Conservation (phyloP, 2,797 vertebrate species). For the Leucoraja ocellata region DNA sequence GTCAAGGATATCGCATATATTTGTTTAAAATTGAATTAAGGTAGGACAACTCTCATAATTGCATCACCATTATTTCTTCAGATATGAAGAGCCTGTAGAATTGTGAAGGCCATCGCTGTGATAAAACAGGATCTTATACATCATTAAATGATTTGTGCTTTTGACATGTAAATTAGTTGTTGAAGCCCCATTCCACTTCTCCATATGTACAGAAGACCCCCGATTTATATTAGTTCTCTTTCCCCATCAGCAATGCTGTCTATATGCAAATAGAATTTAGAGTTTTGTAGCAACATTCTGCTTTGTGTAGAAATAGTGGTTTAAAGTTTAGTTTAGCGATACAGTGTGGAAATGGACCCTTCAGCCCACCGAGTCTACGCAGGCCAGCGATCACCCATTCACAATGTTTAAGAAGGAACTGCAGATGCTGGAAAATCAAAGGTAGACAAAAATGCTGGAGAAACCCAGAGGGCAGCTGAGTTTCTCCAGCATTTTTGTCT, state of each 20-base stretch:
- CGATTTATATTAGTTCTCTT: background rate
- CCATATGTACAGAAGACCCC: background rate
- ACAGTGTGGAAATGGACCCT: no score
- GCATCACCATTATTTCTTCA: background rate
- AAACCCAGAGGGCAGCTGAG: no score
- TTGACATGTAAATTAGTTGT: background rate
- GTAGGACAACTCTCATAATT: background rate
- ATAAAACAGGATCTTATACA: background rate
- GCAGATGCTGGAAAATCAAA: no score
- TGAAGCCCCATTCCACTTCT: background rate
- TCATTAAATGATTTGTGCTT: background rate
- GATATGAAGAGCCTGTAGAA: background rate
- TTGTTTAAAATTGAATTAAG: constrained; percentile 3
- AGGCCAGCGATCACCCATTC: no score
- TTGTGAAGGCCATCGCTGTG: background rate
- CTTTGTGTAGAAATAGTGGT: background rate
- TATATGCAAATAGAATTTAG: background rate
- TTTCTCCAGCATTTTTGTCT: no score
- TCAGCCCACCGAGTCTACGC: no score
- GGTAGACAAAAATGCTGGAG: no score
- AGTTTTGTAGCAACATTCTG: background rate
- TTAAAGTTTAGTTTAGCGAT: no score
- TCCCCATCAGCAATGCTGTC: background rate
- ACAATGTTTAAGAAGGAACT: no score
- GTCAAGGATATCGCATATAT: background rate